A percentile compares a stretch with the other conserved stretches of the same genome.
These are phyloP conservation scores for Argya squamiceps DNA, from an alignment of 2,797 vertebrate genomes.

Conservation along the genomic window DNA sequence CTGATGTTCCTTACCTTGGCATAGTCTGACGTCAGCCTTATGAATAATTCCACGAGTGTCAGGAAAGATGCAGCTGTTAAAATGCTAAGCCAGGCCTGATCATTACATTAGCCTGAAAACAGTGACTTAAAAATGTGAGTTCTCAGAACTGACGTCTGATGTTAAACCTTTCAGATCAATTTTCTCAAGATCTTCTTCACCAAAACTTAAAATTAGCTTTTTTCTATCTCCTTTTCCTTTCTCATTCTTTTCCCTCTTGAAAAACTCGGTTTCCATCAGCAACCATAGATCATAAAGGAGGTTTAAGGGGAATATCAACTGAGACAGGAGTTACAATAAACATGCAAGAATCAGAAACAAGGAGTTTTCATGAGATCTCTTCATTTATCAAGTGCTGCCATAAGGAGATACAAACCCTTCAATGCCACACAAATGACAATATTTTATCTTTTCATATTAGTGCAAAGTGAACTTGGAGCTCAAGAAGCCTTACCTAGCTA, in stretches of 20 bases:
- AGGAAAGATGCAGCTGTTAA: constrained; percentile 33
- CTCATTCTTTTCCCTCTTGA: not conserved
- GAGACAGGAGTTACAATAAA: not conserved
- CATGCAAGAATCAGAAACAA: not conserved
- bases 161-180: not conserved
- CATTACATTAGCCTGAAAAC: constrained; percentile 20
- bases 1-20: not conserved
- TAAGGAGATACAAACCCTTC: not conserved
- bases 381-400: not conserved
- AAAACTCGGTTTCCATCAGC: not conserved
- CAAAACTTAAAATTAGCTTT: not conserved
- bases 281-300: not conserved
- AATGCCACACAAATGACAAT: not conserved
- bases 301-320: not conserved
- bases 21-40: constrained; percentile 8
- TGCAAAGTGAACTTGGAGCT: not conserved
- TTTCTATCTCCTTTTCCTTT: not conserved
- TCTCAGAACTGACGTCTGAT: not conserved
- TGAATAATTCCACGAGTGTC: constrained; percentile 13
- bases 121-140: not conserved
- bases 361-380: not conserved
- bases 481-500: not conserved
- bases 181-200: not conserved
- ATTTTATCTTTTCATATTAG: not conserved
- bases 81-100: constrained; percentile 7